Evolutionary conservation across 2,888 invertebrate genomes (phyloP).

Genomic region (Acholoe squamosa): DNA sequence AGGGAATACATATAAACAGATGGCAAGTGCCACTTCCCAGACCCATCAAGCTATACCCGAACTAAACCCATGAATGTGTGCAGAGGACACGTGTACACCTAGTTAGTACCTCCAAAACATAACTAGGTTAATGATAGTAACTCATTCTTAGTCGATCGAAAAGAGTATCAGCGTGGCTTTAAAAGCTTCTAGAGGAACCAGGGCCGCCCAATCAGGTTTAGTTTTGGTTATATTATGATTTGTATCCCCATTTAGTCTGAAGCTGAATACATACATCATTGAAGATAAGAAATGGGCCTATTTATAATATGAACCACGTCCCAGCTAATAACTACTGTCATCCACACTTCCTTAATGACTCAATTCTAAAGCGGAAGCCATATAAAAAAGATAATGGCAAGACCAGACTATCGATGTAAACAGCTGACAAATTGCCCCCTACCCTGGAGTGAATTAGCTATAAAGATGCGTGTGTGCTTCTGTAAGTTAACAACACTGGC

Average conservation of each 20-base stretch:
- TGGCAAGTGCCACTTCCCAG: conserved; percentile 15
- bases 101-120: no score
- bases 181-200: no score
- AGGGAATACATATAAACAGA: conserved; percentile 55
- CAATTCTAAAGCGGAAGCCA: conserved; percentile 44
- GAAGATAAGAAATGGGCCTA: not conserved
- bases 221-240: no score
- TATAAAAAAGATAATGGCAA: not conserved
- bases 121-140: no score
- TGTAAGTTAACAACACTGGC: no score
- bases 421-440: not conserved
- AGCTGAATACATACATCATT: no score
- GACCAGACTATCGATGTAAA: not conserved
- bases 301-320: not conserved
- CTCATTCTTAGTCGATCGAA: no score
- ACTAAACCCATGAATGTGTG: not conserved
- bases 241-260: no score
- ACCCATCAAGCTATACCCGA: not conserved
- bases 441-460: not conserved
- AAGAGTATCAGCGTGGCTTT: no score
- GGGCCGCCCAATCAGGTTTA: no score
- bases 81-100: no score
- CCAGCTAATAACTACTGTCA: conserved; percentile 25
- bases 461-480: no score
- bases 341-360: conserved; percentile 35